phyloP scores from a whole-genome alignment of 2,888 invertebrate species.

The Pollenia amentaria region DNA sequence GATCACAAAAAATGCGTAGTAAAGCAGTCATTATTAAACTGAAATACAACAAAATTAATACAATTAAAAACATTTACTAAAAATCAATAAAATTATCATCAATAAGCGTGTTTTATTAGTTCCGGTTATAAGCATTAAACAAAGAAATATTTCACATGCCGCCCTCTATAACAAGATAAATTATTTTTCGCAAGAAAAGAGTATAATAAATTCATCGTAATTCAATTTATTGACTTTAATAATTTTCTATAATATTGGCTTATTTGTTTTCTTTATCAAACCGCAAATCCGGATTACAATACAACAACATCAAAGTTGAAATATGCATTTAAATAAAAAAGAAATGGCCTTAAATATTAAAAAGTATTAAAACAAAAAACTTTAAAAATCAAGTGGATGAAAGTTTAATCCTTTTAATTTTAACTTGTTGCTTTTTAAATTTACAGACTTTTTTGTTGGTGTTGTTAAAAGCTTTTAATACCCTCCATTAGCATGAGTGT shows the following conservation, averaged over 20 bases:
- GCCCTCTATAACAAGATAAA: not conserved
- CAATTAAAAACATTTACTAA: not conserved
- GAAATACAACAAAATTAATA: not conserved
- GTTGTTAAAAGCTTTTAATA: too few species aligned
- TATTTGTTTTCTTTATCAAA: constrained; percentile 35
- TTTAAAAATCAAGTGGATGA: not conserved
- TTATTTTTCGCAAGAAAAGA: constrained; percentile 1
- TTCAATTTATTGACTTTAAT: constrained; percentile 47
- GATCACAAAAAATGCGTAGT: not conserved
- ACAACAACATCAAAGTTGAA: not conserved
- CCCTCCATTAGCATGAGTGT: too few species aligned
- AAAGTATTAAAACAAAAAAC: not conserved
- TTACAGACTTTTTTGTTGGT: too few species aligned
- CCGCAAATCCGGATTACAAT: constrained; percentile 58
- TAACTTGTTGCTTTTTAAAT: too few species aligned
- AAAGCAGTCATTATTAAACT: not conserved
- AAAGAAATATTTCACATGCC: not conserved
- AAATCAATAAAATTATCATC: constrained; percentile 38
- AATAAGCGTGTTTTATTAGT: constrained; percentile 37
- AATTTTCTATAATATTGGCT: not conserved
- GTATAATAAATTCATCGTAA: constrained; percentile 27
- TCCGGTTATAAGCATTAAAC: not conserved
- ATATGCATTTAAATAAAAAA: constrained; percentile 1
- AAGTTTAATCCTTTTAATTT: too few species aligned
- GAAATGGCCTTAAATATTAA: not conserved